phyloP scores from a whole-genome alignment of 2,797 vertebrate species.

The Acomys russatus region DNA sequence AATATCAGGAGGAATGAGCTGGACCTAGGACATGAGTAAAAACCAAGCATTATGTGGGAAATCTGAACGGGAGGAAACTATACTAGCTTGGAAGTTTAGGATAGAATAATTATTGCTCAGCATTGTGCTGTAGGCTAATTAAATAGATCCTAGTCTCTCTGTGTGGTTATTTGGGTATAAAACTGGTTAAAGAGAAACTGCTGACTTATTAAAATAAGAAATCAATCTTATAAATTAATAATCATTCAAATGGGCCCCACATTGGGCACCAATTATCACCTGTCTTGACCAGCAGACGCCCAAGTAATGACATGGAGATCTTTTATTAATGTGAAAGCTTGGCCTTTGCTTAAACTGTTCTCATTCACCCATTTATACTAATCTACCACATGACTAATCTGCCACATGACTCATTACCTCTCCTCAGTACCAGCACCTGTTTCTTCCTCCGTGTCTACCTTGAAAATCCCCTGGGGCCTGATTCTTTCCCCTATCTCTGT shows the following conservation, averaged over 20 bases:
- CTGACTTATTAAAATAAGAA: too few species aligned
- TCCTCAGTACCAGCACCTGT: neutral
- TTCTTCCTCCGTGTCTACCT: neutral
- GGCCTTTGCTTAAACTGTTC: neutral
- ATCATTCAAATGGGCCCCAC: neutral
- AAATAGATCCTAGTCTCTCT: too few species aligned
- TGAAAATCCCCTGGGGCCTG: neutral
- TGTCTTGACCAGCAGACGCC: neutral
- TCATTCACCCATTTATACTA: neutral
- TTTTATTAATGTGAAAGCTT: neutral
- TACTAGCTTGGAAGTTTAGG: too few species aligned
- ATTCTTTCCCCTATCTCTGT: neutral
- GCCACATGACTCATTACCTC: neutral
- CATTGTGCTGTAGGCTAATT: too few species aligned
- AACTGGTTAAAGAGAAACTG: too few species aligned
- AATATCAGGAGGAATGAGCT: too few species aligned
- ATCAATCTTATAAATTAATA: too few species aligned
- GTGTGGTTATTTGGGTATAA: too few species aligned
- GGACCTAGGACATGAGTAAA: too few species aligned
- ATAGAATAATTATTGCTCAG: too few species aligned
- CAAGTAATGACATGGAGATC: neutral
- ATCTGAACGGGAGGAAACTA: too few species aligned
- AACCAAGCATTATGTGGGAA: too few species aligned
- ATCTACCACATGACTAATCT: neutral
- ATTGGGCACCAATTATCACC: neutral